Base-by-base conservation (phyloP, 1,140 invertebrate species). In the Pseudomyrmex cubaensis region DNA sequence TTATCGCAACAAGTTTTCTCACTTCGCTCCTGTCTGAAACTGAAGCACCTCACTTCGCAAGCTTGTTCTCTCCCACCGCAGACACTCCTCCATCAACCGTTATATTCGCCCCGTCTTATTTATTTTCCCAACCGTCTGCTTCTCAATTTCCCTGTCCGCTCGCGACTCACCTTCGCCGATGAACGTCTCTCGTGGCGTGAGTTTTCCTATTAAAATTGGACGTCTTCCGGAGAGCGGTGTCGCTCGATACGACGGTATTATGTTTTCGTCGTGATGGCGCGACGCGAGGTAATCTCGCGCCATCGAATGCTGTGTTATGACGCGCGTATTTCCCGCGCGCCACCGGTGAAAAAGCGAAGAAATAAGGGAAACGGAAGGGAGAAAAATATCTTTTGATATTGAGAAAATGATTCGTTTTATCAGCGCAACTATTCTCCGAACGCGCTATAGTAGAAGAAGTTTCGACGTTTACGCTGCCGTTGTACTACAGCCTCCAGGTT, bases 151-250 rank as follows among this genome's bases (percentile, higher is more conserved):
- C 52, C 54, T 25, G 17, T 35, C 25, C n/a, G 17, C 12, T 52
- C 9, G 13, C 70, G 15, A 9, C 5, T 15, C 9, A 12, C 17
- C 62, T 35, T 35, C 61, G 2, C 13, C 54, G 76, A 59, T 69
- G 35, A 70, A 57, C 76, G 35, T 69, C 66, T 69, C 66, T 13
- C 20, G 52, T 15, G 10, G 44, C 17, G 57, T 12, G 76, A 59
- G 13, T 70, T 78, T 78, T 78, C 20, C 64, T 44, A 78, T 78
- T 78, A 78, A 78, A 78, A 78, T 70, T 59, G 76, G 46, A 78
- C 44, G 13, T 69, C 73, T 76, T 76, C 20, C 13, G 44, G 25
- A 5, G 9, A 57, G 17, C n/a, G 17, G 20, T 44, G 12, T 46
- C 64, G 54, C n/a, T 22, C 22, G 44, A 69, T 54, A 46, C 63